Base-by-base conservation (phyloP, 2,888 invertebrate genomes). In the Tinea semifulvella region DNA sequence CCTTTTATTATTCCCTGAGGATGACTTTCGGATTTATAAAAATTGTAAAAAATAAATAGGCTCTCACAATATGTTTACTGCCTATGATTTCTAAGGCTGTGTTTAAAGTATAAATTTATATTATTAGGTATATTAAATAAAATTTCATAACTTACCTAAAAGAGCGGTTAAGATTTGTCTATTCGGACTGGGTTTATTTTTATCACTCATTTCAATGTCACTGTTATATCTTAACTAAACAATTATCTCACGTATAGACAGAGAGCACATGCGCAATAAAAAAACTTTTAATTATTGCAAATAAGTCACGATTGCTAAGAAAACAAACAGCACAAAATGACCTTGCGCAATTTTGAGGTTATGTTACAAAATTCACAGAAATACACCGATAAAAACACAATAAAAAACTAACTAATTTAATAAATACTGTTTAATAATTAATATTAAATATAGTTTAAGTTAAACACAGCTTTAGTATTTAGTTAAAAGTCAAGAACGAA, bases 151-250 rank as follows among this genome's bases (percentile, higher is more conserved):
- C 65, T 64, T 49, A 72, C 72, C 72, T n/a, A 62, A 51, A 11
- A 72, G 50, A 28, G 72, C 69, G 6, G 72, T 68, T 10, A 69
- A 50, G 50, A 72, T 62, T 54, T 72, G 72, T 38, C 54, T 60
- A 17, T 52, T 50, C 5, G 68, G 60, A 48, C 54, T 64, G 44
- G 57, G 58, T 52, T 55, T 55, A 13, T 2, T 55, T 56, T 52
- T 57, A 56, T 31, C 42, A 45, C 13, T 3, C 40, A 40, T 40
- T 20, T 40, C 11, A 38, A 17, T 38, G 19, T 18, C 4, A 38
- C n/a, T n/a, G n/a, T n/a, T n/a, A n/a, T n/a, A n/a, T n/a, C n/a
- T n/a, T n/a, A n/a, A n/a, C n/a, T n/a, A n/a, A n/a, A n/a, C n/a
- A n/a, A n/a, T n/a, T n/a, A n/a, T n/a, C n/a, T n/a, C n/a, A n/a